Conservation (phyloP, 2,888 invertebrate species). For the Brenthis hecate region DNA sequence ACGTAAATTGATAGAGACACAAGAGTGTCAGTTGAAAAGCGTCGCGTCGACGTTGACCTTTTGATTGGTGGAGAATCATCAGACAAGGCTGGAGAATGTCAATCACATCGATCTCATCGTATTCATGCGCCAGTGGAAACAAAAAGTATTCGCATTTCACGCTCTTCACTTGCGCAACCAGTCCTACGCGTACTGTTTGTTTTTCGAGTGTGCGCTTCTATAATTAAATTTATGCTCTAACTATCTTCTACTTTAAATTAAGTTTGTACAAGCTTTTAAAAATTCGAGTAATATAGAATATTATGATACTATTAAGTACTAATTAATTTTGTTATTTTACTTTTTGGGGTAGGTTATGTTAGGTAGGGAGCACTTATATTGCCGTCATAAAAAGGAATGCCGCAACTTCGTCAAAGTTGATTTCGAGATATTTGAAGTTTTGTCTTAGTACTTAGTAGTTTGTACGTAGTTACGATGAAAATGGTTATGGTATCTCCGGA, state of each 20-base stretch:
- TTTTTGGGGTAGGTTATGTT: too few relatives aligned
- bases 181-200: slow-evolving; percentile 9
- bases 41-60: slow-evolving; percentile 53
- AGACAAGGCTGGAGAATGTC: slow-evolving; percentile 51
- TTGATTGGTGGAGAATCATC: slow-evolving; percentile 61
- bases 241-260: background rate
- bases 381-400: too few relatives aligned
- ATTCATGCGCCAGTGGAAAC: slow-evolving; percentile 38
- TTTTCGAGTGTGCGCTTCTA: background rate
- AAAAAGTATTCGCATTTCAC: slow-evolving; percentile 28
- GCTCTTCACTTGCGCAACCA: slow-evolving; percentile 32
- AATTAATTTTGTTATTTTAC: too few relatives aligned
- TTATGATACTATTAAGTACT: background rate
- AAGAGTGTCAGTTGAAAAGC: slow-evolving; percentile 57
- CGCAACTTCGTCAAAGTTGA: too few relatives aligned
- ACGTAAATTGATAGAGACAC: slow-evolving; percentile 60
- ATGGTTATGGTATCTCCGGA: too few relatives aligned
- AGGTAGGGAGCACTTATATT: too few relatives aligned
- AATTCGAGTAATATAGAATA: too few relatives aligned
- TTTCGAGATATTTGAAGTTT: too few relatives aligned
- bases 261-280: background rate
- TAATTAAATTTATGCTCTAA: background rate
- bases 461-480: too few relatives aligned
- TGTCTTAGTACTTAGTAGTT: too few relatives aligned
- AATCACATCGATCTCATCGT: slow-evolving; percentile 41